These are phyloP conservation scores for Noturus placidus DNA, from an alignment of 2,113 vertebrate species.

Conservation along the genomic window DNA sequence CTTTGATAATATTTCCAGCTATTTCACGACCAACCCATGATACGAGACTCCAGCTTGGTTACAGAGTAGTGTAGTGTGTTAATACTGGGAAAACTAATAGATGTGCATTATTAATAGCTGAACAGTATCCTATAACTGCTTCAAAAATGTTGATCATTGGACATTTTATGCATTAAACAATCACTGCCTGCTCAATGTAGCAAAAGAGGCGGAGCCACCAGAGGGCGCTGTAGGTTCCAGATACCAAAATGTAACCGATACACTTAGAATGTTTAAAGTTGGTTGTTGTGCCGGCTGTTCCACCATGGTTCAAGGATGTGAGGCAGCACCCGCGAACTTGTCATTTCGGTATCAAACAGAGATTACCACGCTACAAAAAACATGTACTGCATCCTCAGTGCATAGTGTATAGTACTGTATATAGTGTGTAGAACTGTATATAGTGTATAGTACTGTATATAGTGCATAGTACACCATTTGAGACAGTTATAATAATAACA, in stretches of 20 bases:
- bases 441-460: neutral
- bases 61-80: neutral
- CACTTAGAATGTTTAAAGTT: neutral
- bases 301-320: neutral
- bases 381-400: neutral
- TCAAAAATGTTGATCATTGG: neutral
- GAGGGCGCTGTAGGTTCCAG: neutral
- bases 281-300: too few species aligned
- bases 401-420: neutral
- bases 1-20: neutral
- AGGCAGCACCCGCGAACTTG: neutral
- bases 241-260: neutral
- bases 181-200: neutral
- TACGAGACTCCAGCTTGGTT: neutral
- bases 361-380: neutral
- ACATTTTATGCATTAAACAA: neutral
- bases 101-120: neutral
- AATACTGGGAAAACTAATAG: neutral
- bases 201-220: neutral
- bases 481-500: neutral
- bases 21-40: neutral
- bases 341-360: neutral
- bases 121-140: neutral
- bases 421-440: neutral
- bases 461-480: neutral